Base-by-base conservation (phyloP, 2,797 vertebrate genomes). In the Distichodus sexfasciatus region DNA sequence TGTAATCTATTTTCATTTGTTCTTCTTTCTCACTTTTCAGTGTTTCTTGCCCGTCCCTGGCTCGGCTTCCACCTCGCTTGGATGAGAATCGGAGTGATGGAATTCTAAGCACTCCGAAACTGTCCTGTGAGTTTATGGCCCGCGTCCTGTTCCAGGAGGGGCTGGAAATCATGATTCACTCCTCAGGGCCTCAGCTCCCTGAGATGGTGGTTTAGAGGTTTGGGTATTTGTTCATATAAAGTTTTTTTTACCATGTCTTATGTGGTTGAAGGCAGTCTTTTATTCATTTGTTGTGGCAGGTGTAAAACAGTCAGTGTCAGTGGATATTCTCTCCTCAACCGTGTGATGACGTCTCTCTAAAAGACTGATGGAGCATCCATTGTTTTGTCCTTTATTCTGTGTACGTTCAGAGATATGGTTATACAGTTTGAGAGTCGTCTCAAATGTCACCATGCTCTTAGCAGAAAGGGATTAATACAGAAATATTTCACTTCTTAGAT, bases 1-100 rank as follows among this genome's bases (percentile, higher is more conserved):
- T 84, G 82, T 87, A 84, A 89, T 90, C 85, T 86, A 82, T 83
- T 88, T 90, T 87, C 78, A 81, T 85, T 82, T 86, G 74, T 58
- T 77, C 66, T 75, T 83, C 76, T 85, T 87, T 84, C 82, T 82
- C 77, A 82, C n/a, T n/a, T 69, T 68, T 75, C 76, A 67, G 55
- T 72, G 60, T 72, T 79, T 81, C 64, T 66, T 81, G 72, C 76
- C 51, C 50, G 36, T 68, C 28, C 57, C 31, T 46, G 66, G 55
- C 66, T 35, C 38, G 28, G 14, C 38, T 24, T 67, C 24, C 41
- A 14, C 9, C 26, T 21, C 29, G 51, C 21, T 62, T 47, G 48
- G 71, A 55, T 58, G 26, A 64, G 54, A 44, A 61, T 19, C 41
- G 33, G 29, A 14, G 47, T 60, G 67, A 77, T 75, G 66, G 51